A percentile compares a stretch with the other conserved stretches of the same genome.
These are phyloP conservation scores for Perizoma flavofasciatum DNA, from an alignment of 2,888 invertebrate genomes.

Conservation along the genomic window DNA sequence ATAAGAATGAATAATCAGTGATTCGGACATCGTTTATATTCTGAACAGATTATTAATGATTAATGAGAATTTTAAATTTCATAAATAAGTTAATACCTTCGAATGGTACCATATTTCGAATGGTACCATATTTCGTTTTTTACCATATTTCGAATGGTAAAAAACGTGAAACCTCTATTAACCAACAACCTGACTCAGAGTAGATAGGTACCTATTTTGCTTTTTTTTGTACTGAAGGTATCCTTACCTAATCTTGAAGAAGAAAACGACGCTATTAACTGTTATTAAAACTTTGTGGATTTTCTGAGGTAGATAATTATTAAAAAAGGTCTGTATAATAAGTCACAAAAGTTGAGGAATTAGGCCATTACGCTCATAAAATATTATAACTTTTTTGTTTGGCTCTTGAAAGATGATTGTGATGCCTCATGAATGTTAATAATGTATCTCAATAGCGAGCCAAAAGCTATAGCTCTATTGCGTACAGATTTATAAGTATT, in stretches of 20 bases:
- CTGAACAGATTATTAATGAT: no score
- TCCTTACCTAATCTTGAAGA: conserved; percentile 13
- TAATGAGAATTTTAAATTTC: no score
- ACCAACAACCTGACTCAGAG: no score
- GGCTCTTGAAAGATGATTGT: conserved; percentile 21
- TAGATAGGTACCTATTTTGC: not conserved
- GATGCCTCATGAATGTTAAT: conserved; percentile 16
- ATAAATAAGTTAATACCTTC: no score
- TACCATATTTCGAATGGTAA: no score
- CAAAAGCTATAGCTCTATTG: not conserved
- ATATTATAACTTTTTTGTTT: conserved; percentile 26
- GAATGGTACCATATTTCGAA: no score
- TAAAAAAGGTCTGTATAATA: conserved; percentile 24
- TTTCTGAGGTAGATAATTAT: conserved; percentile 26
- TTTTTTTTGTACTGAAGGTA: conserved; percentile 31
- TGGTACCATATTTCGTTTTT: no score
- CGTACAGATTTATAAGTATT: no score
- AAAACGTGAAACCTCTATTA: no score
- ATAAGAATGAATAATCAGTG: no score
- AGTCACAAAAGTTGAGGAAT: conserved; percentile 21
- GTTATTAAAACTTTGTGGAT: conserved; percentile 28
- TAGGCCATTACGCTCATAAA: conserved; percentile 25
- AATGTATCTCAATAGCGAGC: conserved; percentile 15
- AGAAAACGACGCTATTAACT: conserved; percentile 18
- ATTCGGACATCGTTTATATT: no score